A percentile compares a stretch with the other conserved stretches of the same genome.
phyloP scores from a whole-genome alignment of 1,140 invertebrate genomes.

The Plodia interpunctella region DNA sequence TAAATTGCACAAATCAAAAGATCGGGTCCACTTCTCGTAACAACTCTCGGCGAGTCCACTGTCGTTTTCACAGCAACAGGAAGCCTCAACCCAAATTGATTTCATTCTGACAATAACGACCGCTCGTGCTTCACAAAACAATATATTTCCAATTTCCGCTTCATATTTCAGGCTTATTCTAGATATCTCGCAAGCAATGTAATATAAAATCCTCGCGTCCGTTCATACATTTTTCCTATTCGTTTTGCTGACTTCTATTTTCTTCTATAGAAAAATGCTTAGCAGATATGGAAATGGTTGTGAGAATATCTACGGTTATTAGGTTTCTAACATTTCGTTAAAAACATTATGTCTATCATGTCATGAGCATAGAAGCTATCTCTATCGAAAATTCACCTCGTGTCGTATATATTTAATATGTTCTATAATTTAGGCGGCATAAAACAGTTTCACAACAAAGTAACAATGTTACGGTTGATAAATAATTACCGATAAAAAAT shows the following conservation, averaged over 20 bases:
- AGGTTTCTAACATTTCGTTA: no score
- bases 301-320: no score
- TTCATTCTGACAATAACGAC: constrained; percentile 24
- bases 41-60: background rate
- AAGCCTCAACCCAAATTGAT: constrained; percentile 16
- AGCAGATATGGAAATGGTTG: background rate
- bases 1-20: constrained; percentile 6
- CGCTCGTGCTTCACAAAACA: constrained; percentile 15
- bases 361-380: no score
- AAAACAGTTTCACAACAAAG: background rate
- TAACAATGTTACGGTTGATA: background rate
- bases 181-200: constrained; percentile 30
- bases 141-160: constrained; percentile 32
- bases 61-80: background rate
- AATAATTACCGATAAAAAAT: background rate
- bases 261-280: background rate
- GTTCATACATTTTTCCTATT: constrained; percentile 25
- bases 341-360: no score
- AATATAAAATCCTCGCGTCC: constrained; percentile 31
- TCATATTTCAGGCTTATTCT: constrained; percentile 28
- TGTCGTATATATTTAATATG: no score
- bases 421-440: background rate
- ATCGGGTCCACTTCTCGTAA: background rate
- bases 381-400: no score
- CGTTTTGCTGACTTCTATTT: background rate